Base-by-base conservation (phyloP, 2,113 vertebrate species). In the Boleophthalmus pectinirostris region DNA sequence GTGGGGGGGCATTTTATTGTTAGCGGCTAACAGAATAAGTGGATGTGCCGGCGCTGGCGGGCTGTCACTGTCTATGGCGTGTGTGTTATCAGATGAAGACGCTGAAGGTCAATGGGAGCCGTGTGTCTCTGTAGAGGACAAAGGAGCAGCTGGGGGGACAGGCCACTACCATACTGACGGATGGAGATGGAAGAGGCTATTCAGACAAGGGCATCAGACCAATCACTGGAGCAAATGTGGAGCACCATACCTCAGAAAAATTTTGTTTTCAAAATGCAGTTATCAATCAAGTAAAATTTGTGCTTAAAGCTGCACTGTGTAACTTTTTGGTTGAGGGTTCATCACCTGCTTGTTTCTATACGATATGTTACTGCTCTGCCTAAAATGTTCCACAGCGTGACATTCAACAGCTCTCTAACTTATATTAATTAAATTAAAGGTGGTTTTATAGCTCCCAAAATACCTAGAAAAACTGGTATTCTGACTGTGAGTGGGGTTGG, bases 131-230 rank as follows among this genome's bases (percentile, higher is more conserved):
- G 5, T 79, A 77, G 70, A 75, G 72, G 77, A 88, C 84, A 88
- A 85, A 72, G 65, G 82, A 85, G 81, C 79, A 79, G 79, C 81
- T 82, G 78, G 61, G 74, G 64, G 65, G 57, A 82, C 57, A 61
- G 53, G 74, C 68, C 78, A 33, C n/a, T 64, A 77, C 78, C 78
- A 78, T 77, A 38, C 69, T 81, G 82, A 84, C 68, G 33, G 79
- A 88, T 81, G 71, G 82, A 83, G 85, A 85, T 70, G 66, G 84
- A 87, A 74, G 72, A 85, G 78, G 13, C 24, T 12, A 18, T 60
- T 63, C 57, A 73, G 83, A 45, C 77, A 87, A 89, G 82, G 88
- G 81, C 79, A 85, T 54, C 16, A 25, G 64, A 25, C 54, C 53
- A 21, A 46, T 8, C 7, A 73, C 23, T 23, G 49, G 72, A 69